Base-by-base conservation (phyloP, 2,113 vertebrate genomes). In the Strigops habroptila region DNA sequence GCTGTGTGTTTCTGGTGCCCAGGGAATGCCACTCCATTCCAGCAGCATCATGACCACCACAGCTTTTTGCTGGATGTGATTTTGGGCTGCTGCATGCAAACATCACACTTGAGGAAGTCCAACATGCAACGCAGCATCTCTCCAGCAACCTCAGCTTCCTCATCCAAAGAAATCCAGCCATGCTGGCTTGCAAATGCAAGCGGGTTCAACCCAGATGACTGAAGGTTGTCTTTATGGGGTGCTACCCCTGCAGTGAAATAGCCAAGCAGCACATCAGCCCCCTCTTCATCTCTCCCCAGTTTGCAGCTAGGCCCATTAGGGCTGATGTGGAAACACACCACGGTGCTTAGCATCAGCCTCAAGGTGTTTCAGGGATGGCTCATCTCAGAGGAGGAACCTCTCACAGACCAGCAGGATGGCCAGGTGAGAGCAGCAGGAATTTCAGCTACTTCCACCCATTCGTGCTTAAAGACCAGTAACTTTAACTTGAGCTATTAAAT, bases 41-140 rank as follows among this genome's bases (percentile, higher is more conserved):
- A 0, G 39, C 30, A 89, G 44, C 48, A 21, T 23, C 8, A 0
- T 0, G 0, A 44, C 11, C 18, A 21, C 39, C 1, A 0, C 55
- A 19, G 55, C 41, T 30, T 25, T 64, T n/a, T 0, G 0, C 8
- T 0, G 0, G 57, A 10, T 8, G n/a, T 0, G 0, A 25, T 25
- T 53, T 24, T 5, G 13, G 21, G 77, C 53, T 83, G 52, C n/a
- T 3, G 1, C 1, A 0, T 25, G 39, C 43, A 51, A 69, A 69
- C 43, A 44, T 55, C 10, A 1, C 7, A 1, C 14, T 12, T 0
- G 0, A 33, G 30, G 31, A 31, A 91, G 22, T 18, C 31, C 77
- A 24, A 15, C 0, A 3, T 30, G 30, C 1, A 1, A 7, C 6
- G 28, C 59, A 43, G 35, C 30, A 62, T 3, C 59, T 17, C 43